Evolutionary conservation across 2,888 invertebrate species (phyloP), one percentile per base, ranked within the genome.

Genomic region (Hydriomena furcata): DNA sequence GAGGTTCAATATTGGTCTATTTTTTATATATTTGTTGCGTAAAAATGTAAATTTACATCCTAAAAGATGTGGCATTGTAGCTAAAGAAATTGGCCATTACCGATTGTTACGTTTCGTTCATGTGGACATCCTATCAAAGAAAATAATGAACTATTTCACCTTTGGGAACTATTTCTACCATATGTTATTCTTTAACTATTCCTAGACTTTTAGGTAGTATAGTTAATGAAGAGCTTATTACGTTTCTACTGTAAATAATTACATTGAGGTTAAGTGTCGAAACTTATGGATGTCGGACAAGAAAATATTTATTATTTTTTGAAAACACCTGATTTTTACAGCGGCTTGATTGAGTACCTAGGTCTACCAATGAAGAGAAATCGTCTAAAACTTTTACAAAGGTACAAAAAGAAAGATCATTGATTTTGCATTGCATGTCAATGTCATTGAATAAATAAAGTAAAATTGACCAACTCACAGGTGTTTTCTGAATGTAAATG

Each of bases 251-350:
- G 74, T 76, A 77, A 76, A 79, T 76, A 76, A 71, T 69, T 68
- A 55, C 76, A 83, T 83, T 89, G 89, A 89, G 89, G 89, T 89
- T 89, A 89, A 84, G 86, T 87, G 79, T 79, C 66, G 75, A 81
- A 82, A 80, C 77, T 66, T 73, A 71, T 66, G 65, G 68, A 71
- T 73, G 73, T 72, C 67, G 62, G 63, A 71, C 74, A 68, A 73
- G 68, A 52, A 34, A 43, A 60, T 65, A 61, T 38, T 63, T 55
- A 57, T 49, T 62, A 50, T 48, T 55, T 50, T 54, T 50, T 21
- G 50, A 23, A 41, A n/a, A 2, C 10, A 10, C 7, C 11, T 8
- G 8, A 28, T 41, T 30, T 20, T 40, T 38, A 21, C 32, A 25
- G n/a, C 8, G 5, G 24, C 27, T 31, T 24, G 5, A 21, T 44